Evolutionary conservation across 2,888 invertebrate species (phyloP), one percentile per base, ranked within the genome.

Genomic region (Noctua fimbriata): DNA sequence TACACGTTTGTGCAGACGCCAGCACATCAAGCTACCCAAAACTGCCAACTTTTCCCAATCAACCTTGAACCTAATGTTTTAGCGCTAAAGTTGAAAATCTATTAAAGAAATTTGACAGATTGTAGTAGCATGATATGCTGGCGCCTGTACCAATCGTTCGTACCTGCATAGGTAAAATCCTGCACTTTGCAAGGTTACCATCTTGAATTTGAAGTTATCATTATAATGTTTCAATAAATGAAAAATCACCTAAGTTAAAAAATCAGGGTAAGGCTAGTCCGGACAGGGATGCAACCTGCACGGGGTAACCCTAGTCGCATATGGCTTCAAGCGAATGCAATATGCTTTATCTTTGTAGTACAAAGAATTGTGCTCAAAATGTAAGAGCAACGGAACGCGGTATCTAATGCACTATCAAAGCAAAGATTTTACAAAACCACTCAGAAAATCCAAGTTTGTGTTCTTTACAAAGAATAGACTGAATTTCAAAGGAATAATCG

Each of bases 331-430:
- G 75, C 28, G 36, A 78, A 66, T 63, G 55, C 67, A 63, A 78
- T 74, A 49, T 58, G 44, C 58, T 73, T 66, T 74, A 66, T 72
- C 69, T 78, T 63, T n/a, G 47, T 14, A 69, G 55, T 12, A 66
- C 16, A 52, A 60, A 36, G 32, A 85, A 69, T 52, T 60, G 21
- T 73, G 60, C 78, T 78, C 69, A 73, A 75, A 72, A 85, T 82
- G 49, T 63, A 75, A 81, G 65, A 78, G 74, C 72, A 73, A 73
- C 60, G 24, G 69, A 73, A 52, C 41, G 41, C 24, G 28, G 66
- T 73, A 75, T 75, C 49, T 72, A 52, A 28, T 75, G 60, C 69
- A 77, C 60, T 77, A 74, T 71, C 44, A 70, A 78, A 78, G 63
- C 66, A 73, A 70, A 78, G 32, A 63, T 55, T 74, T 44, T 32